Evolutionary conservation across 2,113 vertebrate genomes (phyloP).

Genomic region (Pterocles burchelli): DNA sequence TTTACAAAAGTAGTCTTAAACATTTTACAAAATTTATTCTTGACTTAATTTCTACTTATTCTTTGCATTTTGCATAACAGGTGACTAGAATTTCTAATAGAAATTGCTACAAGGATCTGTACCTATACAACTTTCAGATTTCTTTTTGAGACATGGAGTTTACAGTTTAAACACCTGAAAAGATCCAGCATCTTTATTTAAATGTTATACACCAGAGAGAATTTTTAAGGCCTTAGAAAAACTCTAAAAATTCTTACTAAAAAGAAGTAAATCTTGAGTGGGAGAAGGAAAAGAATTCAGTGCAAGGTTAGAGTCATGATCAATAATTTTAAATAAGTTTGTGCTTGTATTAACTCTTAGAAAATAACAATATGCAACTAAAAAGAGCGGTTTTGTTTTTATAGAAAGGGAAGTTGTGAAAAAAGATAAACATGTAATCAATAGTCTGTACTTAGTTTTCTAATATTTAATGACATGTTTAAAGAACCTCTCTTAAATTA

Average conservation of each 20-base stretch:
- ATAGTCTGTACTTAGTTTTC: neutral
- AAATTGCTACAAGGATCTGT: neutral
- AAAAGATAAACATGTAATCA: neutral
- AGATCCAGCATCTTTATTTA: neutral
- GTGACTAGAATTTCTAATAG: neutral
- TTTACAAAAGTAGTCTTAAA: neutral
- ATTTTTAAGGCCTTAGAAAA: neutral
- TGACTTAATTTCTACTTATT: neutral
- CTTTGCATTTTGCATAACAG: neutral
- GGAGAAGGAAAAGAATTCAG: neutral
- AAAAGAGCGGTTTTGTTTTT: neutral
- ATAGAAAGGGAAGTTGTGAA: neutral
- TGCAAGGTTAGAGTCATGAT: neutral
- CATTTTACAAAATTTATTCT: neutral
- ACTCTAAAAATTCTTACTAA: neutral
- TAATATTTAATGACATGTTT: neutral
- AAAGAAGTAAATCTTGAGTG: neutral
- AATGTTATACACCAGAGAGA: neutral
- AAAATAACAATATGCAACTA: neutral
- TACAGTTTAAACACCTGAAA: neutral
- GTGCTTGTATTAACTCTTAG: neutral
- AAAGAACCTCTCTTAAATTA: neutral
- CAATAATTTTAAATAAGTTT: neutral
- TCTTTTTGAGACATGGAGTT: neutral
- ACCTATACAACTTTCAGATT: neutral